phyloP scores from a whole-genome alignment of 2,113 vertebrate genomes.

The Pygoscelis adeliae region DNA sequence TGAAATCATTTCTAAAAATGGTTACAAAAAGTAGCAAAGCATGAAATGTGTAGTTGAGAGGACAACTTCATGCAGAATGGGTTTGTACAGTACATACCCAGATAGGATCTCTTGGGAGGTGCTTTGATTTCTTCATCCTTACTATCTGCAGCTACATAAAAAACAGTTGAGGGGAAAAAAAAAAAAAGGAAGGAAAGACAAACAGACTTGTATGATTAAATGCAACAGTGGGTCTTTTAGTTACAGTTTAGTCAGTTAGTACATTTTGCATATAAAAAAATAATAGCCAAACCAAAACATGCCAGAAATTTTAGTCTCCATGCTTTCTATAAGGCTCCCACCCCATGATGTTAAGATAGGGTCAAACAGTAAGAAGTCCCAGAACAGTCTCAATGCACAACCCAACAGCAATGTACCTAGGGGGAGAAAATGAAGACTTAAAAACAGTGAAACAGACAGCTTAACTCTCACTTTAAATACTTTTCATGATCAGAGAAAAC shows the following conservation, averaged over 20 bases:
- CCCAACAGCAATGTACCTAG: not conserved
- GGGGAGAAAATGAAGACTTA: not conserved
- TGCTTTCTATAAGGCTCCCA: not conserved
- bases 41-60: not conserved
- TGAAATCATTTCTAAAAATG: conserved; percentile 17
- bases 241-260: conserved; percentile 47
- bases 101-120: conserved; percentile 89
- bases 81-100: conserved; percentile 89
- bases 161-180: conserved; percentile 9
- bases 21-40: not conserved
- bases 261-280: not conserved
- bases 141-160: conserved; percentile 87
- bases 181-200: conserved; percentile 60
- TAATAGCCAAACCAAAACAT: not conserved
- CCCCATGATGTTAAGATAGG: not conserved
- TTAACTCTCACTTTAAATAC: not conserved
- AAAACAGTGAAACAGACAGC: not conserved
- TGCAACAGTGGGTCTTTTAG: conserved; percentile 1
- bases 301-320: conserved; percentile 14
- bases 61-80: conserved; percentile 55
- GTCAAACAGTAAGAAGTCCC: not conserved
- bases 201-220: conserved; percentile 71
- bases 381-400: not conserved
- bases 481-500: not conserved
- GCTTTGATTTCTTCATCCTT: conserved; percentile 94